Conservation (phyloP, 2,888 invertebrate species). For the Cephonodes hylas region DNA sequence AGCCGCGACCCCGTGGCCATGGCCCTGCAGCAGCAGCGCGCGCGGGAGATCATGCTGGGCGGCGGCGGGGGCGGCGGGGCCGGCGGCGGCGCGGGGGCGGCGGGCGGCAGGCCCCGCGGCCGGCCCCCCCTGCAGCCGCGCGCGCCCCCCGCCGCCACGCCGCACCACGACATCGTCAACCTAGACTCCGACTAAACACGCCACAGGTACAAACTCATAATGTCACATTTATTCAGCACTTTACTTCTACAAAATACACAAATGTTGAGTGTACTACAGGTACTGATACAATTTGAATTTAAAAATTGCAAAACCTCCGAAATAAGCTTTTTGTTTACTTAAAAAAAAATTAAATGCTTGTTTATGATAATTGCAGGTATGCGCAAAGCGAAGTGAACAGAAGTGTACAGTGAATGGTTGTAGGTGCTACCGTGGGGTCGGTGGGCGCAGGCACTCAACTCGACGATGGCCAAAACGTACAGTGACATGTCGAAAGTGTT, state of each 20-base stretch:
- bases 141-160: conserved; percentile 28
- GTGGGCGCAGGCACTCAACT: conserved; percentile 17
- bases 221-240: too few species aligned
- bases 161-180: conserved; percentile 61
- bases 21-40: conserved; percentile 73
- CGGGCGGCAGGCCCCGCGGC: conserved; percentile 39
- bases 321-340: not conserved
- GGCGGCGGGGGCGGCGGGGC: conserved; percentile 31
- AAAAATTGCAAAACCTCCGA: too few species aligned
- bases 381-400: conserved; percentile 43
- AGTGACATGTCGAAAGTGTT: conserved; percentile 8
- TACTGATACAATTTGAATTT: too few species aligned
- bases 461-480: conserved; percentile 12
- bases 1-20: conserved; percentile 77
- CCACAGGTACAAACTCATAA: not conserved
- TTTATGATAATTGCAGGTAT: not conserved
- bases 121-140: conserved; percentile 48
- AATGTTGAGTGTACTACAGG: too few species aligned
- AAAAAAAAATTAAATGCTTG: too few species aligned
- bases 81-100: conserved; percentile 27
- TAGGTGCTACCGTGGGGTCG: conserved; percentile 65
- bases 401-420: conserved; percentile 71
- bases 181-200: conserved; percentile 68
- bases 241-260: too few species aligned
- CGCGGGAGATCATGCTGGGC: conserved; percentile 68